phyloP scores from a whole-genome alignment of 2,888 invertebrate genomes.

The Diarsia dahlii region DNA sequence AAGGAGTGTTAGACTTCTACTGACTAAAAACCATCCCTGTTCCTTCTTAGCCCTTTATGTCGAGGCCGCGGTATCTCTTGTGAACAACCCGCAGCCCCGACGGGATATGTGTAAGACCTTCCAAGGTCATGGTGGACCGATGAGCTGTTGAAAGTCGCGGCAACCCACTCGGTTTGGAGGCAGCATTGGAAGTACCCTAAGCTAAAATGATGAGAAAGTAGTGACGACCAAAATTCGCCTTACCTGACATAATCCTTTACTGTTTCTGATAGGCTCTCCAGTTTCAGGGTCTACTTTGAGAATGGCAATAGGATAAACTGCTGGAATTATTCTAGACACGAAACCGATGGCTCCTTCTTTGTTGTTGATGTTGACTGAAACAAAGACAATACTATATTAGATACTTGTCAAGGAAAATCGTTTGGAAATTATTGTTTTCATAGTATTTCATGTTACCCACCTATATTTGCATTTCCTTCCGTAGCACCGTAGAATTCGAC shows the following conservation, averaged over 20 bases:
- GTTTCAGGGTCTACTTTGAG: slow-evolving; percentile 97
- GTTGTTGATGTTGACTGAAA: slow-evolving; percentile 97
- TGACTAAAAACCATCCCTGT: too few relatives aligned
- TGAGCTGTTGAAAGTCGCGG: neutral
- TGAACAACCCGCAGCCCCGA: too few relatives aligned
- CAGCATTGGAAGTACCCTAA: neutral
- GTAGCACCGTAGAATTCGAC: slow-evolving; percentile 99
- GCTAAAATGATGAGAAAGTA: neutral
- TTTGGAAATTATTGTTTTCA: neutral
- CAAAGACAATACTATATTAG: neutral
- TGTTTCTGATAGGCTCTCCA: slow-evolving; percentile 97
- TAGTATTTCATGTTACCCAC: slow-evolving; percentile 82
- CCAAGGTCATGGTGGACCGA: neutral
- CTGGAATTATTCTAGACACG: slow-evolving; percentile 96
- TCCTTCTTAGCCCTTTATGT: too few relatives aligned
- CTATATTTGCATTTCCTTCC: slow-evolving; percentile 99
- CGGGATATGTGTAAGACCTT: too few relatives aligned
- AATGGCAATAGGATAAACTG: slow-evolving; percentile 98
- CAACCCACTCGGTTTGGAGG: neutral
- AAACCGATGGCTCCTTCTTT: slow-evolving; percentile 99
- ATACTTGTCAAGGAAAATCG: neutral
- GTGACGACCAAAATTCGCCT: slow-evolving; percentile 34
- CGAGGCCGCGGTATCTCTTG: too few relatives aligned
- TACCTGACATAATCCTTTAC: slow-evolving; percentile 95
- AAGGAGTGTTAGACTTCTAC: too few relatives aligned